Evolutionary conservation across 2,888 invertebrate genomes (phyloP).

Genomic region (Anoplius nigerrimus): DNA sequence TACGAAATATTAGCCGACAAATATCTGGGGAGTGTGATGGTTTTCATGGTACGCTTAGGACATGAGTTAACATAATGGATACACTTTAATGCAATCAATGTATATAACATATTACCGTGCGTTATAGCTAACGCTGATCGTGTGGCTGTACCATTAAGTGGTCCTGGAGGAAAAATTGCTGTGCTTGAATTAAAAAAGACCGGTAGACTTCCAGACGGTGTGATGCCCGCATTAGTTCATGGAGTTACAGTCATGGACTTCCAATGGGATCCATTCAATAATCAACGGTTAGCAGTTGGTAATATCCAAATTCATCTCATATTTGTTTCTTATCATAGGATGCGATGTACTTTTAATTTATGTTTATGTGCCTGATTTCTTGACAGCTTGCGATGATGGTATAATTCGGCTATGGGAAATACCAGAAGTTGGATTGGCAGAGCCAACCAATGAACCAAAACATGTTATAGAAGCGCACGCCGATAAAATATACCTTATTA

Average conservation of each 20-base stretch:
- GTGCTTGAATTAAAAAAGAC: constrained; percentile 88
- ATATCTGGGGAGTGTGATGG: constrained; percentile 96
- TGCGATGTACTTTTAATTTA: neutral
- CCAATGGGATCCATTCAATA: constrained; percentile 95
- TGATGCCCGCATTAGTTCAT: constrained; percentile 91
- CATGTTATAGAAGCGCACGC: constrained; percentile 85
- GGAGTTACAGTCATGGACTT: constrained; percentile 94
- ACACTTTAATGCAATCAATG: neutral
- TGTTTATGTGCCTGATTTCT: constrained; percentile 4
- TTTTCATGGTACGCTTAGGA: constrained; percentile 83
- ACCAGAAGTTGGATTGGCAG: constrained; percentile 81
- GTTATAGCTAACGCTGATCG: constrained; percentile 86
- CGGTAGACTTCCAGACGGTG: constrained; percentile 87
- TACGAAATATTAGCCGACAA: constrained; percentile 92
- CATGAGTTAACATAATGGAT: neutral
- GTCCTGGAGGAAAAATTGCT: constrained; percentile 93
- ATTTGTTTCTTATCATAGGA: neutral
- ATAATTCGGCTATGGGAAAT: constrained; percentile 88
- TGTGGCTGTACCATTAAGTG: constrained; percentile 92
- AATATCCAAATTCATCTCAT: constrained; percentile 29
- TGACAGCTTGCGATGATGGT: constrained; percentile 90
- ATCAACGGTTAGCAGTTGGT: constrained; percentile 86
- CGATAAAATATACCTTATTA: constrained; percentile 94
- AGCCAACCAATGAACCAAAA: constrained; percentile 87
- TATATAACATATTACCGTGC: neutral